Percentiles rank a stretch among this genome's conserved stretches.
Conservation (phyloP, 92 coral and sea anemone species). For the Heliopora coerulea region DNA sequence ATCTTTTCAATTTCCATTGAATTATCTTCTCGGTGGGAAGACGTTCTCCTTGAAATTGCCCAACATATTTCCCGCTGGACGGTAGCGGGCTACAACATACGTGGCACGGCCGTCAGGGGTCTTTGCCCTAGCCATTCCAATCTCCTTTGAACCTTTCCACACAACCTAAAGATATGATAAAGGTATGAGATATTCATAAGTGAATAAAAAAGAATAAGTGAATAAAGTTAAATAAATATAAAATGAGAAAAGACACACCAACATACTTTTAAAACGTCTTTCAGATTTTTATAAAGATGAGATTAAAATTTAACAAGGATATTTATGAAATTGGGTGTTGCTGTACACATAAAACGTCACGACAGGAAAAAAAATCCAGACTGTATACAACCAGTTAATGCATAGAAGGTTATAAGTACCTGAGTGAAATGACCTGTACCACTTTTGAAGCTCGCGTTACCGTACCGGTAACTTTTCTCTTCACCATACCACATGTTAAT, state of each 20-base stretch:
- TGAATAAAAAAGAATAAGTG: too few relatives aligned
- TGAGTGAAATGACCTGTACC: slow-evolving; percentile 92
- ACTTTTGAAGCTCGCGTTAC: slow-evolving; percentile 65
- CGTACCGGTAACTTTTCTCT: slow-evolving; percentile 61
- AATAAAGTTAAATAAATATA: too few relatives aligned
- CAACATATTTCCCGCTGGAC: slow-evolving; percentile 86
- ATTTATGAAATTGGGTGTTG: too few relatives aligned
- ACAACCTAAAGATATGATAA: slow-evolving; percentile 62
- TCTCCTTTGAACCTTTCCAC: slow-evolving; percentile 74
- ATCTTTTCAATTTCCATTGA: not conserved
- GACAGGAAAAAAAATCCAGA: too few relatives aligned
- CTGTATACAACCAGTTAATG: too few relatives aligned
- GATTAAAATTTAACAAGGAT: too few relatives aligned
- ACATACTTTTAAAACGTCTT: too few relatives aligned
- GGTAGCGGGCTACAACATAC: slow-evolving; percentile 82
- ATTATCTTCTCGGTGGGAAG: slow-evolving; percentile 25
- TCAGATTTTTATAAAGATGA: too few relatives aligned
- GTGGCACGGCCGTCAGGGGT: slow-evolving; percentile 71
- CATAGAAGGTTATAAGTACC: slow-evolving; percentile 38
- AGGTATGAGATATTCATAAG: not conserved
- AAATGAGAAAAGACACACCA: too few relatives aligned
- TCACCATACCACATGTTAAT: slow-evolving; percentile 91
- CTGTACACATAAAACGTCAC: too few relatives aligned
- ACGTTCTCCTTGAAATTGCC: slow-evolving; percentile 72
- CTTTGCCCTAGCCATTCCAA: slow-evolving; percentile 79